Evolutionary conservation across 2,113 vertebrate species (phyloP).

Genomic region (Centropristis striata): DNA sequence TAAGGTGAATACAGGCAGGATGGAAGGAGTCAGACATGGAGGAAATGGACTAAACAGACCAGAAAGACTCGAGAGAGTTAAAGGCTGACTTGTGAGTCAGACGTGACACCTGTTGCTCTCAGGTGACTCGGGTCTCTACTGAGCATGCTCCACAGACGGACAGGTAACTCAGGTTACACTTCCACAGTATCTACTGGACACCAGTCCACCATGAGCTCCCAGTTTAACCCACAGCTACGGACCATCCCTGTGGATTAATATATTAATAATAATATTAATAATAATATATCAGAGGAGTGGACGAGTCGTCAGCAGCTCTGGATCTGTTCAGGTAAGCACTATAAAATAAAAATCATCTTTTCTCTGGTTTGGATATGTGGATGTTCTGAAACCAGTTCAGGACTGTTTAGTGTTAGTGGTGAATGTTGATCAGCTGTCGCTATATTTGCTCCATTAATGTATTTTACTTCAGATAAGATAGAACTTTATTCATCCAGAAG

Average conservation of each 20-base stretch:
- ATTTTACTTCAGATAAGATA: no score
- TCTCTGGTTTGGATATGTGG: background rate
- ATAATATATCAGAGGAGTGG: conserved; percentile 12
- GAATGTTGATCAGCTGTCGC: background rate
- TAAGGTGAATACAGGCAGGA: no score
- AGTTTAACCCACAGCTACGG: background rate
- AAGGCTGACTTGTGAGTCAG: conserved; percentile 13
- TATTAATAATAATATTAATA: no score
- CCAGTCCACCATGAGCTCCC: background rate
- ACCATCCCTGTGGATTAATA: conserved; percentile 4
- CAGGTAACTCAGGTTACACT: conserved; percentile 69
- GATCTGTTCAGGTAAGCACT: no score
- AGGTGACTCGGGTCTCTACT: conserved; percentile 71
- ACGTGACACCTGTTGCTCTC: conserved; percentile 65
- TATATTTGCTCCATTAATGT: background rate
- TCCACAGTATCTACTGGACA: no score
- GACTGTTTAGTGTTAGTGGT: background rate
- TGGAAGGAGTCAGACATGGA: no score
- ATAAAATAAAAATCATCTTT: no score
- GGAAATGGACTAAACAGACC: no score
- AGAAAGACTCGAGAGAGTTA: no score
- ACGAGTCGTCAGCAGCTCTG: background rate
- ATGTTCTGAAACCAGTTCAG: conserved; percentile 1
- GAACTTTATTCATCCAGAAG: no score
- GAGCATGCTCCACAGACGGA: conserved; percentile 70